Base-by-base conservation (phyloP, 2,888 invertebrate genomes). In the Cremastinae sp. region DNA sequence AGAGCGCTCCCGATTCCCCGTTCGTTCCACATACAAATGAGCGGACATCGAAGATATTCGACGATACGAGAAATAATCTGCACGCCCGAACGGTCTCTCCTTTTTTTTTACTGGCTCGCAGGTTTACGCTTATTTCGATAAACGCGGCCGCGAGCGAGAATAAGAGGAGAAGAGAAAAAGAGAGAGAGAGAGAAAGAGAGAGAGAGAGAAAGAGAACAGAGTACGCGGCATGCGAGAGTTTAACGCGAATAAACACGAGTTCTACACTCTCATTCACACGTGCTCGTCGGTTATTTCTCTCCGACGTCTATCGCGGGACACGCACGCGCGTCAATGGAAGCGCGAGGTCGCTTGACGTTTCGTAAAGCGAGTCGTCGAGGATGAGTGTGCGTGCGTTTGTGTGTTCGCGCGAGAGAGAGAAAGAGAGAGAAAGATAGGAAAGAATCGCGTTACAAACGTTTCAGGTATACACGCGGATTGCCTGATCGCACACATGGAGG, bases 311-410 rank as follows among this genome's bases (percentile, higher is more conserved):
- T 41, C 41, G 41, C 38, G 45, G 18, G 18, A 18, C 41, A 81
- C 81, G 79, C 82, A 80, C 74, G 74, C 79, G 79, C 79, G 80
- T 83, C 78, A 82, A 80, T 79, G 83, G 78, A 82, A 71, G 64
- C 54, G 75, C 71, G 77, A 79, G 79, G 75, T 79, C 81, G 79
- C 70, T 80, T 79, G 82, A 84, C 80, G 43, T 56, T 59, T 47
- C 41, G 45, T 73, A 41, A 45, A 65, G 38, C n/a, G n/a, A 53
- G 22, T 68, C 4, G 14, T 2, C n/a, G 45, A 45, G 12, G n/a
- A n/a, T 4, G 45, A 45, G 45, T 4, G 45, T 12, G 45, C n/a
- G 45, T 1, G 45, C n/a, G 34, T 41, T 28, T 62, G 49, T 1
- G 45, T 4, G 34, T 41, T 28, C 56, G 49, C 34, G 20, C 34